phyloP scores from a whole-genome alignment of 2,113 vertebrate genomes.

The Dolichallabes microphthalmus region DNA sequence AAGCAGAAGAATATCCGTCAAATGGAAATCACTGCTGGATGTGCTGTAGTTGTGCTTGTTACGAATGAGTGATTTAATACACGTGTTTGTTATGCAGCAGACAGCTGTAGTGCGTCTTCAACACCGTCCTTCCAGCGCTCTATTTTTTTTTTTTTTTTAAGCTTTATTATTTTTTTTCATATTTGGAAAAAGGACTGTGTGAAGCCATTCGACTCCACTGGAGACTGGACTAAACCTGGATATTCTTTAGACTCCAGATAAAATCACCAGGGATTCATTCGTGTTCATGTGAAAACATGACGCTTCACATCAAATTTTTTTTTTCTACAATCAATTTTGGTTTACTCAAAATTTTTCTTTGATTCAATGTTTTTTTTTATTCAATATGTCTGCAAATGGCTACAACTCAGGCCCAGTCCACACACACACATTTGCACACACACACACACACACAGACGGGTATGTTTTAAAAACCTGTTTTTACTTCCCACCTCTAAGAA shows the following conservation, averaged over 20 bases:
- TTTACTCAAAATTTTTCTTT: not conserved
- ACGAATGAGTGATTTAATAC: not conserved
- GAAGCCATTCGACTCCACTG: not conserved
- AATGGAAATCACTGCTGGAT: not conserved
- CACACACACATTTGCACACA: too few species aligned
- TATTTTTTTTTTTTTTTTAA: not conserved
- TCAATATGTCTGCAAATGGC: too few species aligned
- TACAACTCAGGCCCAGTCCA: too few species aligned
- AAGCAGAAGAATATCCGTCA: not conserved
- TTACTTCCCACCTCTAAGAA: too few species aligned
- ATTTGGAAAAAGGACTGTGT: not conserved
- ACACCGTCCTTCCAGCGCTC: not conserved
- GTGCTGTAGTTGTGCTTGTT: not conserved
- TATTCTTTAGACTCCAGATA: not conserved
- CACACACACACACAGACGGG: too few species aligned
- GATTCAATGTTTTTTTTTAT: too few species aligned
- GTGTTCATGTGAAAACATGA: not conserved
- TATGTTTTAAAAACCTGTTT: too few species aligned
- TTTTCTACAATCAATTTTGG: not conserved
- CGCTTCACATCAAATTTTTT: not conserved
- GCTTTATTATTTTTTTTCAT: not conserved
- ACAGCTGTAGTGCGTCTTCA: conserved; percentile 8
- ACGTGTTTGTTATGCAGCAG: conserved; percentile 48
- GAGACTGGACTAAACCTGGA: not conserved
- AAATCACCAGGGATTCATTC: not conserved